Evolutionary conservation across 2,113 vertebrate genomes (phyloP), one percentile per base, ranked within the genome.

Genomic region (Hippocampus comes): DNA sequence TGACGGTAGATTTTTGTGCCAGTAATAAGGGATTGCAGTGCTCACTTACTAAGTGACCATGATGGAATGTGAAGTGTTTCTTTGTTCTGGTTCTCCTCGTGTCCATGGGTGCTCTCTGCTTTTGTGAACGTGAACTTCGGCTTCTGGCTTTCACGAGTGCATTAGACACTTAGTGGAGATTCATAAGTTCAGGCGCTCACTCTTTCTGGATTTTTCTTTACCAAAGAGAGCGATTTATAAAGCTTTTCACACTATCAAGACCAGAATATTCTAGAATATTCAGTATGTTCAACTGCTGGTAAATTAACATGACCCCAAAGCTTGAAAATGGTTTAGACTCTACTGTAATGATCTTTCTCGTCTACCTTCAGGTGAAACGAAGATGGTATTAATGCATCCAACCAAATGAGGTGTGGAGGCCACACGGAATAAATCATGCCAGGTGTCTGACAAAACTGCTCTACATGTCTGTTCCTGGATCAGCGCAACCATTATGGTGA

Each of bases 401-500:
- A 84, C 83, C 79, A 81, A 84, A 87, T 88, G 82, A 84, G 86
- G 86, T 87, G 87, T 79, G 61, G 87, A 82, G 87, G 86, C 79
- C 83, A 85, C 80, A 67, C 84, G 85, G 80, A 77, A 61, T 34
- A 86, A 71, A 84, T 84, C 86, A 88, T 25, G 83, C 89, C 89
- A 85, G 82, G 67, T 79, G 72, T 77, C 82, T 78, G 82, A 86
- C 84, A 38, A 17, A 25, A 64, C 68, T 68, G 46, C 68, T 70
- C 74, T n/a, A 41, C 63, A 66, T 78, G 65, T 60, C 67, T 64
- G 20, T 77, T 67, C 65, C 48, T 77, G 70, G 68, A 68, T 75
- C 41, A 15, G 65, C 71, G 66, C 74, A 57, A 68, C 82, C 84
- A 90, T 88, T 89, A 96, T 96, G 94, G 94, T 95, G 88, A 94